phyloP scores from a whole-genome alignment of 1,140 invertebrate species.

The Heliconius hermathena region DNA sequence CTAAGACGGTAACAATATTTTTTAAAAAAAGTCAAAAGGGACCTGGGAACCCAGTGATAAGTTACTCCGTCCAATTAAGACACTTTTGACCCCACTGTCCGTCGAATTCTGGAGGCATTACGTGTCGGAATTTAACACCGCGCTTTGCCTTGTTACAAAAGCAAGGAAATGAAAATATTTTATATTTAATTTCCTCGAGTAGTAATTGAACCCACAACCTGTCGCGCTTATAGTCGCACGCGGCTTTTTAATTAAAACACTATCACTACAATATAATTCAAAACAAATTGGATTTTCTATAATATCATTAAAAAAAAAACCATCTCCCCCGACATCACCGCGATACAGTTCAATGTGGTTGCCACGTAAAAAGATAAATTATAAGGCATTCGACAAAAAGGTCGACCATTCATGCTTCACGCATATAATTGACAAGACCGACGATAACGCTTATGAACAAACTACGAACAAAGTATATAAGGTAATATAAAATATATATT shows the following conservation, averaged over 20 bases:
- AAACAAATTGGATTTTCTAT: not conserved
- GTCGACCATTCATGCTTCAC: constrained; percentile 45
- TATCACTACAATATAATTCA: not conserved
- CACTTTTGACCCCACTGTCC: no score
- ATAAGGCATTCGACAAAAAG: constrained; percentile 41
- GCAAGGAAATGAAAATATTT: no score
- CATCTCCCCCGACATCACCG: not conserved
- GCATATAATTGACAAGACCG: constrained; percentile 21
- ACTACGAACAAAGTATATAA: not conserved
- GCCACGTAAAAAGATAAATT: constrained; percentile 39
- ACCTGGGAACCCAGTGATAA: no score
- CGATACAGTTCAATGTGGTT: constrained; percentile 8
- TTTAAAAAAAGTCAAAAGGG: no score
- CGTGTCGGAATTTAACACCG: no score
- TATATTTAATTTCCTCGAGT: no score
- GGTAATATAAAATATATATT: not conserved
- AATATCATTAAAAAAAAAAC: not conserved
- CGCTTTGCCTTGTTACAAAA: no score
- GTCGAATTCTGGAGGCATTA: no score
- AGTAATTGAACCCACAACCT: no score
- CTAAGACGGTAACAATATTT: no score
- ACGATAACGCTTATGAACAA: constrained; percentile 6
- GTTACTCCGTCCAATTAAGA: no score
- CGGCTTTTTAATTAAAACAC: not conserved
- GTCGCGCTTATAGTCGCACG: no score